Percentiles rank a stretch among this genome's conserved stretches.
Evolutionary conservation across 2,113 vertebrate species (phyloP).

Genomic region (Bos indicus): DNA sequence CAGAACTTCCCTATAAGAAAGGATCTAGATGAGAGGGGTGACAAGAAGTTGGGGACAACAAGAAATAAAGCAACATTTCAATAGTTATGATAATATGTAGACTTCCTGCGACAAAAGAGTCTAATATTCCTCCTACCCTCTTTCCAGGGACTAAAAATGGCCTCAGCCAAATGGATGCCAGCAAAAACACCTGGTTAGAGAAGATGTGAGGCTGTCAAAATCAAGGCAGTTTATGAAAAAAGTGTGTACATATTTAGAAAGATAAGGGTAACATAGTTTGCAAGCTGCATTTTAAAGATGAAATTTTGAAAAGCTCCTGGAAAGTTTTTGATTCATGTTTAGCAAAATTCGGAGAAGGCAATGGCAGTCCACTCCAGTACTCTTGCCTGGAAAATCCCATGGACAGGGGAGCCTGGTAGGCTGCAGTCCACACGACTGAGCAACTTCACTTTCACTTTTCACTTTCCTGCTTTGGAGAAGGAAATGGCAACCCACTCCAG

Average conservation of each 20-base stretch:
- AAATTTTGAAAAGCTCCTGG: background rate
- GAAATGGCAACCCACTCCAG: too few relatives aligned
- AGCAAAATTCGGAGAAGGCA: background rate
- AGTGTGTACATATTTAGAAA: background rate
- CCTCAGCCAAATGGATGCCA: background rate
- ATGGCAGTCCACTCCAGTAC: too few relatives aligned
- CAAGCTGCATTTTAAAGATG: background rate
- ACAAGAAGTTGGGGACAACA: background rate
- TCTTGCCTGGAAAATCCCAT: too few relatives aligned
- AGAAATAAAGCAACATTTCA: background rate
- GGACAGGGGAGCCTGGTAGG: too few relatives aligned
- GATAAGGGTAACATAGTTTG: background rate
- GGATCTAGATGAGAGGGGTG: background rate
- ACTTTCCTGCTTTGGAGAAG: too few relatives aligned
- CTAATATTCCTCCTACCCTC: background rate
- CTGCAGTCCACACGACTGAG: too few relatives aligned
- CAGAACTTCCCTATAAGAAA: background rate
- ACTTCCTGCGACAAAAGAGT: background rate
- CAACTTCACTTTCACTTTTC: too few relatives aligned
- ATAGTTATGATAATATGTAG: background rate
- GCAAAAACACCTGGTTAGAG: constrained; percentile 24
- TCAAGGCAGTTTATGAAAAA: background rate
- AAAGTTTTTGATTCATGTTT: background rate
- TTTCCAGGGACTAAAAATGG: background rate
- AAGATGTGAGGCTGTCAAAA: background rate